Base-by-base conservation (phyloP, 2,797 vertebrate species). In the Erethizon dorsatum region DNA sequence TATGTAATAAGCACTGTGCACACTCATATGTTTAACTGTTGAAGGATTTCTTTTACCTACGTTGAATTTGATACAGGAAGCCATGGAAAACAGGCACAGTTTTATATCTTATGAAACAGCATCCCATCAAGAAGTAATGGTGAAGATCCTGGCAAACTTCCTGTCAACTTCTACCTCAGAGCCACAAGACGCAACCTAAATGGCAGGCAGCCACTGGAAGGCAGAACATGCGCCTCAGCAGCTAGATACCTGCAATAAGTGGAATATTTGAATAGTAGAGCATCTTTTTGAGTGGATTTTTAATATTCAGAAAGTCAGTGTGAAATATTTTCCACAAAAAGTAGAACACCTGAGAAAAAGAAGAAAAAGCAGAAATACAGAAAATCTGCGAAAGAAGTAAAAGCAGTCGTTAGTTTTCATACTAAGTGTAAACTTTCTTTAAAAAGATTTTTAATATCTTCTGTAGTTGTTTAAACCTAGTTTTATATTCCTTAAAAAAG, bases 371-470 rank as follows among this genome's bases (percentile, higher is more conserved):
- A 24, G 4, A 67, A 31, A 71, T 12, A 71, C 5, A 80, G 22
- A 82, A 56, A 65, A 20, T 18, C 11, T 71, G 0, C 85, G 63
- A 82, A 90, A 83, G 41, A 92, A 59, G 15, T 79, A 88, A 86
- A 79, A 85, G 45, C 2, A 28, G 0, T 73, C 73, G 45, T n/a
- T 33, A 41, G 2, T 69, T 79, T 90, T 94, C 50, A 94, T 15
- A 91, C 18, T 88, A 92, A 94, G 78, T 96, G 61, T 83, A 83
- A 96, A 96, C 33, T 67, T 77, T 0, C 45, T 90, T 90, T 85
- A 47, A 22, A 94, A 88, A 63, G 4, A 59, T 69, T 41, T 41
- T 41, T 33, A 63, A 7, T 77, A 26, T 87, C 85, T 63, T 69
- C 50, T 90, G 2, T 3, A 56, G 80, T 84, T 92, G 8, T 73